These are phyloP conservation scores for Squalus acanthias DNA, from an alignment of 2,797 vertebrate species.

Conservation along the genomic window DNA sequence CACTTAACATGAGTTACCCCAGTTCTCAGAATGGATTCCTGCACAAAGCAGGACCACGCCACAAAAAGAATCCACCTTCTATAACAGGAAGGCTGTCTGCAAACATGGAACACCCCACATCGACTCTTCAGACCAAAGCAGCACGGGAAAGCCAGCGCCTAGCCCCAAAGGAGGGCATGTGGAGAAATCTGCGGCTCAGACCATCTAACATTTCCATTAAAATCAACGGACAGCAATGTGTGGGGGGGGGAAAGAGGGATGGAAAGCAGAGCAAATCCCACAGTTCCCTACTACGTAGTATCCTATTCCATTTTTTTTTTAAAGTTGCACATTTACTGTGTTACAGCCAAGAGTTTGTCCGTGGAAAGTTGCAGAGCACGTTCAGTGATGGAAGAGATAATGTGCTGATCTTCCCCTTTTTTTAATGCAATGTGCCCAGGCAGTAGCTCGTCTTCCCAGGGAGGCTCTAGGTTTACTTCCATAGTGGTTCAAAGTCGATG, in stretches of 20 bases:
- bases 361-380: neutral
- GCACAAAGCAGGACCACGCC: neutral
- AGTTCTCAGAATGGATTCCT: neutral
- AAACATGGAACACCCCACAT: neutral
- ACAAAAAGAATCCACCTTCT: neutral
- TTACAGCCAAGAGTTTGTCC: neutral
- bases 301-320: neutral
- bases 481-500: too few species aligned
- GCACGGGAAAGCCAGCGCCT: neutral
- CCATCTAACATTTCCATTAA: neutral
- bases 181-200: neutral
- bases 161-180: neutral
- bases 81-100: neutral
- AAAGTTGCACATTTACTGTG: neutral
- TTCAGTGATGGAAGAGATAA: neutral
- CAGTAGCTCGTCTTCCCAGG: neutral
- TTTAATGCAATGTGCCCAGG: neutral
- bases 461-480: neutral
- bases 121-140: neutral
- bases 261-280: neutral
- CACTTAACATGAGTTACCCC: neutral
- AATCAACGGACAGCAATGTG: neutral
- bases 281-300: neutral
- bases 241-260: neutral
- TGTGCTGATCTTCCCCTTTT: neutral